Evolutionary conservation across 2,113 vertebrate genomes (phyloP).

Genomic region (Rynchops niger): DNA sequence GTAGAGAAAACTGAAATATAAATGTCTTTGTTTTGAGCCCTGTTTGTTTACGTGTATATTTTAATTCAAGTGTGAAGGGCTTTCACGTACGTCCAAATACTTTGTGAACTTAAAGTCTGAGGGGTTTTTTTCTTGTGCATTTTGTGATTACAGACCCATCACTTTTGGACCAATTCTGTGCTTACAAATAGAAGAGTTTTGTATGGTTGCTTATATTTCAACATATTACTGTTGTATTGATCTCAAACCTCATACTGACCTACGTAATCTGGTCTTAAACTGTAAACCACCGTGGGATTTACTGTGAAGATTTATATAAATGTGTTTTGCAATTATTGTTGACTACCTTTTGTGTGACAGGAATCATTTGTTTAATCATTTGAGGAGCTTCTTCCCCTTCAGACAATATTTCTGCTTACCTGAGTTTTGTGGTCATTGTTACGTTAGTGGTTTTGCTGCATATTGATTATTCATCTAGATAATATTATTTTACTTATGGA

Average conservation of each 20-base stretch:
- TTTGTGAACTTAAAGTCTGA: not conserved
- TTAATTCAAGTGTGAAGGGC: not conserved
- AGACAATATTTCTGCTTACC: not conserved
- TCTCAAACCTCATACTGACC: not conserved
- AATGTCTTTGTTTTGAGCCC: not conserved
- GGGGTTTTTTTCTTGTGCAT: not conserved
- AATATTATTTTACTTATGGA: not conserved
- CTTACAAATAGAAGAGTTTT: not conserved
- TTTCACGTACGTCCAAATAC: not conserved
- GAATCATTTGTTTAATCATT: not conserved
- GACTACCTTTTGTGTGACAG: not conserved
- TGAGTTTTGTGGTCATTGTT: not conserved
- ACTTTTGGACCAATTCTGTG: not conserved
- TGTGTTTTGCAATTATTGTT: not conserved
- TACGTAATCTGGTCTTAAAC: not conserved
- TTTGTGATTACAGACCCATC: not conserved
- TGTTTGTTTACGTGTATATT: not conserved
- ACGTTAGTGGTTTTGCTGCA: not conserved
- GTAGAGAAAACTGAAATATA: not conserved
- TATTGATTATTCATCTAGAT: not conserved
- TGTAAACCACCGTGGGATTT: not conserved
- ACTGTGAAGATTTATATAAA: not conserved
- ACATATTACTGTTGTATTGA: not conserved
- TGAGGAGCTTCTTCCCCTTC: not conserved
- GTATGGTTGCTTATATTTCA: not conserved